Evolutionary conservation across 2,888 invertebrate species (phyloP), one percentile per base, ranked within the genome.

Genomic region (Digitonthophagus gazella): DNA sequence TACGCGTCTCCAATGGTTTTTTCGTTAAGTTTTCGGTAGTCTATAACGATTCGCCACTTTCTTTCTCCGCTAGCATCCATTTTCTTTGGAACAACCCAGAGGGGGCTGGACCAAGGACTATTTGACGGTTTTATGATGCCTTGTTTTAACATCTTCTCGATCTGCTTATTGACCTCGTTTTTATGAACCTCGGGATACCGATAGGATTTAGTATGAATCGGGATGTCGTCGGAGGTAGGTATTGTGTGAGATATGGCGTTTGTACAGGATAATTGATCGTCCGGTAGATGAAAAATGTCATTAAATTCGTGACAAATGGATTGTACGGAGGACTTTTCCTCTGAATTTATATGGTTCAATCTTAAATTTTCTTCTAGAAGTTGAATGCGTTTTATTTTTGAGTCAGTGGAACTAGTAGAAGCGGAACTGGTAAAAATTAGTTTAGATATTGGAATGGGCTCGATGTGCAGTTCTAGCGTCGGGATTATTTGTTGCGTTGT

Each of bases 1-100:
- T 77, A 80, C 3, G 74, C 71, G 65, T 82, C 79, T 2, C 75
- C 77, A 0, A 80, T 73, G 0, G 81, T 81, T 20, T 76, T 75
- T 6, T 80, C 76, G 69, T 83, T 83, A 64, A 82, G 64, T 71
- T 80, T 78, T 28, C 80, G 67, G 69, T 79, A 82, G 69, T 82
- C 81, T 1, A 81, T 77, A 3, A 82, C 81, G 15, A 82, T 69
- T 20, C 80, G 69, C 76, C 75, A 80, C 72, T 76, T 76, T 11
- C 68, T 69, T 65, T 77, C 72, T n/a, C 78, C 77, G 1, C 74
- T 68, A 1, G 73, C 73, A 68, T 76, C 76, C 11, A 64, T 14
- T 71, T 80, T 81, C 69, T 81, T 81, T 0, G 79, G 78, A 4
- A 79, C 78, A 0, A 80, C 72, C 74, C 76, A 76, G 1, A 78